phyloP scores from a whole-genome alignment of 2,888 invertebrate species.

The Oscheius sp. region DNA sequence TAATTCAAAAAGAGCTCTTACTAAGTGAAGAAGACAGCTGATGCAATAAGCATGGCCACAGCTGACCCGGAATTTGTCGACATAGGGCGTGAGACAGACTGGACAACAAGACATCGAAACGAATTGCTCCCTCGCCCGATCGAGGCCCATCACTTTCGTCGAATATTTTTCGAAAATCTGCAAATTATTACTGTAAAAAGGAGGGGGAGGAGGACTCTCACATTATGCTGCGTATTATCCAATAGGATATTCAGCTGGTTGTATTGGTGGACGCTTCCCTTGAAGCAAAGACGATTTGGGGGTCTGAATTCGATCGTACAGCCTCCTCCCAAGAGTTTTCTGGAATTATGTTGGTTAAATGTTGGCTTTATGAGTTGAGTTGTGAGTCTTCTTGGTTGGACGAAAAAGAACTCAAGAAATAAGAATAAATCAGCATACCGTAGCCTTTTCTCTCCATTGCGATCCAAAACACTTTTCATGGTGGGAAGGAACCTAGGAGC shows the following conservation, averaged over 20 bases:
- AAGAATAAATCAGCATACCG: too few relatives aligned
- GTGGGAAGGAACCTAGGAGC: neutral
- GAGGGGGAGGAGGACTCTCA: neutral
- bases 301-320: neutral
- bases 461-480: neutral
- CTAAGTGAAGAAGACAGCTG: slow-evolving; percentile 1
- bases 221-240: slow-evolving; percentile 6
- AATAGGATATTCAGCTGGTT: neutral
- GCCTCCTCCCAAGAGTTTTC: neutral
- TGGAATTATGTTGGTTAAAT: too few relatives aligned
- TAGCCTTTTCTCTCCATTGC: neutral
- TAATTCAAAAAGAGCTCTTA: neutral
- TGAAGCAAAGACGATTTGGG: neutral
- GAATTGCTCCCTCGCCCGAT: neutral
- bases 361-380: too few relatives aligned
- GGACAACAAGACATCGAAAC: neutral
- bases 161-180: too few relatives aligned
- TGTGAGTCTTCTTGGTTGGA: too few relatives aligned
- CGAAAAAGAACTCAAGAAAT: too few relatives aligned
- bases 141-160: too few relatives aligned
- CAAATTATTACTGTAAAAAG: too few relatives aligned
- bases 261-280: slow-evolving; percentile 12
- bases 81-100: neutral
- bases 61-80: neutral
- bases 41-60: slow-evolving; percentile 24